A percentile compares a stretch with the other conserved stretches of the same genome.
Evolutionary conservation across 1,140 invertebrate species (phyloP).

Genomic region (Bombus superbus): DNA sequence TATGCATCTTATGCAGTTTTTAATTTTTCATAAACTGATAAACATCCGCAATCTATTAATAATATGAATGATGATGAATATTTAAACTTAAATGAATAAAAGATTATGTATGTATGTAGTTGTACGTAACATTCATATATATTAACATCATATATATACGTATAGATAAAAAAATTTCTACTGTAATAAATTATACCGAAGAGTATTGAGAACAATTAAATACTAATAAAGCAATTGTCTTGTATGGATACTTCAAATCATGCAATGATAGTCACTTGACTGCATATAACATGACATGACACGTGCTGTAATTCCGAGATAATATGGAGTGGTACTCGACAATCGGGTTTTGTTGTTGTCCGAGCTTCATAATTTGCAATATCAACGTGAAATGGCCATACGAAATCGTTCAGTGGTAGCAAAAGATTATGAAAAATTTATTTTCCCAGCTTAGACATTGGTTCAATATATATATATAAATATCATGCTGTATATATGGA

Average conservation of each 20-base stretch:
- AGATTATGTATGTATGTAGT: too few species aligned
- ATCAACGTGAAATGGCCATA: conserved; percentile 38
- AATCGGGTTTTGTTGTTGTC: conserved; percentile 53
- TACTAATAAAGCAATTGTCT: not conserved
- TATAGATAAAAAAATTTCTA: not conserved
- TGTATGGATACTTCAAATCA: not conserved
- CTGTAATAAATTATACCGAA: not conserved
- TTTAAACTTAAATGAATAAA: too few species aligned
- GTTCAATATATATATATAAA: too few species aligned
- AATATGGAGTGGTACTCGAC: conserved; percentile 36
- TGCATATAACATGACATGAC: conserved; percentile 6
- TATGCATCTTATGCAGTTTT: too few species aligned
- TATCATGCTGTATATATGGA: too few species aligned
- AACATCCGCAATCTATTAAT: too few species aligned
- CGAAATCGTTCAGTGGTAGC: not conserved
- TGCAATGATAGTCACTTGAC: conserved; percentile 10
- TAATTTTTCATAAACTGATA: too few species aligned
- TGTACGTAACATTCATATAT: too few species aligned
- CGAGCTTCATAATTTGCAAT: not conserved
- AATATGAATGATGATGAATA: too few species aligned
- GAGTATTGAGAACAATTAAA: not conserved
- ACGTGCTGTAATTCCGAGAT: conserved; percentile 14
- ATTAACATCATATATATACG: too few species aligned
- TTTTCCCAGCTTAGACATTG: too few species aligned
- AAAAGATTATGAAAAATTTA: conserved; percentile 10